A percentile compares a stretch with the other conserved stretches of the same genome.
phyloP scores from a whole-genome alignment of 2,113 vertebrate genomes.

The Mastomys natalensis region DNA sequence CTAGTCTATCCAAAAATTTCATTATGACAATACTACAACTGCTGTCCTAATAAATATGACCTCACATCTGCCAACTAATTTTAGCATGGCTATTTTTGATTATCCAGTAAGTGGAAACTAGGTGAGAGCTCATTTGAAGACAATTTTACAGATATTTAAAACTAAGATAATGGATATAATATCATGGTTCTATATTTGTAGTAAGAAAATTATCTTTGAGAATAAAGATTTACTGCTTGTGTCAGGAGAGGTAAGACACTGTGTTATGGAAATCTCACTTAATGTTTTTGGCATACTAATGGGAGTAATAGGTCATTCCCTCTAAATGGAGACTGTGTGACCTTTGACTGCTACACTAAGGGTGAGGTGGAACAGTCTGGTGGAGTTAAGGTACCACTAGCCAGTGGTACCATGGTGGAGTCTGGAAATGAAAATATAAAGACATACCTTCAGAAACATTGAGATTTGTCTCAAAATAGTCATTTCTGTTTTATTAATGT shows the following conservation, averaged over 20 bases:
- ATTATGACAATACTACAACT: constrained; percentile 24
- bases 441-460: constrained; percentile 45
- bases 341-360: not conserved
- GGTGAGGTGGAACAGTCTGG: not conserved
- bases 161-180: not conserved
- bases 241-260: constrained; percentile 25
- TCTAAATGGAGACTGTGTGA: constrained; percentile 39
- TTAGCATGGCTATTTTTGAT: not conserved
- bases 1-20: constrained; percentile 28
- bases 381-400: not conserved
- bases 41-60: not conserved
- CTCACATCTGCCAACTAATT: constrained; percentile 20
- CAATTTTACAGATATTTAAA: constrained; percentile 42
- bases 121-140: not conserved
- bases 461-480: constrained; percentile 43
- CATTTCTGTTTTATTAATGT: constrained; percentile 9
- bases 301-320: constrained; percentile 35
- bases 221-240: constrained; percentile 45
- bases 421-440: constrained; percentile 50
- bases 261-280: constrained; percentile 25
- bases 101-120: constrained; percentile 20
- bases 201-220: constrained; percentile 56
- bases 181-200: constrained; percentile 24
- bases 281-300: constrained; percentile 45
- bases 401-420: not conserved